phyloP scores from a whole-genome alignment of 2,888 invertebrate genomes.

The Megamerina dolium region DNA sequence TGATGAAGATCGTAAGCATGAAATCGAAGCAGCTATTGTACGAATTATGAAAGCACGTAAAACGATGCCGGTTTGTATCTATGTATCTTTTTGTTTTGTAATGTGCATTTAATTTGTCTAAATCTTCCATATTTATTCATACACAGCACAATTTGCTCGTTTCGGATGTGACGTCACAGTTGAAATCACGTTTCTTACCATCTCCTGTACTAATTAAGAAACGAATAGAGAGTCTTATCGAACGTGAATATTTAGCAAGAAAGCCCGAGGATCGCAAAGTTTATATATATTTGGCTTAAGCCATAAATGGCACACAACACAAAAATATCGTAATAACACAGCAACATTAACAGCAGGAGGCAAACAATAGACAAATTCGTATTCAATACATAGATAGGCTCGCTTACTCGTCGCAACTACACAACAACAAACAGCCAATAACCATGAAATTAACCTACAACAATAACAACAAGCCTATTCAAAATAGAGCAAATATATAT shows the following conservation, averaged over 20 bases:
- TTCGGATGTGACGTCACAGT: constrained; percentile 94
- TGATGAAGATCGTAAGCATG: constrained; percentile 98
- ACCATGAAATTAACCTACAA: no score
- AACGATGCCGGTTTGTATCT: constrained; percentile 66
- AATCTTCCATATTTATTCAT: not conserved
- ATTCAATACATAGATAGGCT: no score
- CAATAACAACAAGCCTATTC: no score
- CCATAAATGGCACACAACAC: no score
- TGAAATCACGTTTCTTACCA: constrained; percentile 94
- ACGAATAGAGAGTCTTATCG: constrained; percentile 98
- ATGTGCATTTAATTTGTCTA: not conserved
- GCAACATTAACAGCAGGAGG: no score
- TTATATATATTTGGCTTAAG: constrained; percentile 90
- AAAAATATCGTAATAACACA: no score
- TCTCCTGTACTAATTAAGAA: constrained; percentile 98
- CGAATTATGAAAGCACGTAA: constrained; percentile 96
- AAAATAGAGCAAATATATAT: no score
- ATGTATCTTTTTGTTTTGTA: no score
- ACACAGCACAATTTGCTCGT: constrained; percentile 87
- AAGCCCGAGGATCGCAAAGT: constrained; percentile 96
- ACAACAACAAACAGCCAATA: no score
- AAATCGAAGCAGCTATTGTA: constrained; percentile 98
- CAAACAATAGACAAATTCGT: no score
- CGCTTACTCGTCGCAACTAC: no score
- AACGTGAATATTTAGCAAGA: constrained; percentile 96